Evolutionary conservation across 2,888 invertebrate genomes (phyloP), one percentile per base, ranked within the genome.

Genomic region (Drosophila sordidapex): DNA sequence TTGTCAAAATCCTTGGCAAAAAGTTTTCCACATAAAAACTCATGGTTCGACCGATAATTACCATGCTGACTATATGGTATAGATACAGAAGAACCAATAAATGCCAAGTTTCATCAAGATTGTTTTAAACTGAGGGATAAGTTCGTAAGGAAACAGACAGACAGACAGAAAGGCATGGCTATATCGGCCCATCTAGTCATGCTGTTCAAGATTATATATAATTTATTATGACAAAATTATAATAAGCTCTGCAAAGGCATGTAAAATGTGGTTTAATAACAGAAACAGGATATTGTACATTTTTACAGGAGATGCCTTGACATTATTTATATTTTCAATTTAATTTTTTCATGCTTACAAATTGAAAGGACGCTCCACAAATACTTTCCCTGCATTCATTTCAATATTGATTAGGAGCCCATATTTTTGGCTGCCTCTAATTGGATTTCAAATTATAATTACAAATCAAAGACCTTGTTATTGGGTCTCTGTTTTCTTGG

Each of bases 381-480:
- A 46, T 46, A 15, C 15, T 25, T 7, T 18, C 29, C 21, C 3
- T 13, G 18, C 38, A 6, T n/a, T 56, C 3, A 31, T 51, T 64
- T 64, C 29, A 35, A 36, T 40, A 10, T 10, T n/a, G 35, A 18
- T 36, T 43, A 8, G 27, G 36, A 2, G 21, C 21, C n/a, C 2
- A 38, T 49, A 27, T 51, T 65, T 46, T 62, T 10, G 1, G 29
- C 31, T 29, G 51, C 11, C 31, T 29, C 46, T 59, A 53, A 67
- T 76, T 76, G 40, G 31, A 61, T 65, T 46, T 64, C 35, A 27
- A 31, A 65, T 38, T 52, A 18, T 65, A 76, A 76, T 76, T 72
- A 62, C 52, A 73, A 62, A 65, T 73, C 21, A 48, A 59, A 60
- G 54, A 36, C 15, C 53, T 53, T 53, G 52, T 40, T 43, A 10